phyloP scores from a whole-genome alignment of 2,888 invertebrate genomes.

The Platycnemis pennipes region DNA sequence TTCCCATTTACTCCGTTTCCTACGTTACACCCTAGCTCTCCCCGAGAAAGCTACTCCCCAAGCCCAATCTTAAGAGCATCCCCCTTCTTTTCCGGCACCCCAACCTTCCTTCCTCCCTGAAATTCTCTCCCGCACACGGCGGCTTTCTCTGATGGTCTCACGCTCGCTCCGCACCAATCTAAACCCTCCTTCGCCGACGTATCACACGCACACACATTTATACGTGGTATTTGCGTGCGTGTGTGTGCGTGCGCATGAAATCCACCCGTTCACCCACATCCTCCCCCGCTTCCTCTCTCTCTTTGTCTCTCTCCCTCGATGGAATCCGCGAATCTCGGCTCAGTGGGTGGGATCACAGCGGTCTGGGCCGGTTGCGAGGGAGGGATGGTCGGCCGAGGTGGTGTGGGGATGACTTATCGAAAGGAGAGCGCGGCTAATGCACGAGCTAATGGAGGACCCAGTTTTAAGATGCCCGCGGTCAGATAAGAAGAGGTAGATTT shows the following conservation, averaged over 20 bases:
- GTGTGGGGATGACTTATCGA: conserved; percentile 23
- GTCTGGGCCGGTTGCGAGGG: not conserved
- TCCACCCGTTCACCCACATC: not conserved
- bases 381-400: not conserved
- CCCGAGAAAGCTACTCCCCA: not conserved
- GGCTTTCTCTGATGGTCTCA: not conserved
- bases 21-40: not conserved
- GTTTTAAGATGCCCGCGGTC: conserved; percentile 21
- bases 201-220: not conserved
- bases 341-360: not conserved
- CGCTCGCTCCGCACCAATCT: not conserved
- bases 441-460: conserved; percentile 30
- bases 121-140: not conserved
- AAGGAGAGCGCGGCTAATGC: conserved; percentile 28
- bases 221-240: no score
- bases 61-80: not conserved
- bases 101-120: not conserved
- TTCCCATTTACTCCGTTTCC: not conserved
- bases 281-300: not conserved
- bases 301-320: not conserved
- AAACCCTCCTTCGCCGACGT: not conserved
- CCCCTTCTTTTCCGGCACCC: not conserved
- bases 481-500: conserved; percentile 7
- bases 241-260: not conserved
- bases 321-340: conserved; percentile 6